Evolutionary conservation across 2,888 invertebrate genomes (phyloP).

Genomic region (Eupithecia dodoneata): DNA sequence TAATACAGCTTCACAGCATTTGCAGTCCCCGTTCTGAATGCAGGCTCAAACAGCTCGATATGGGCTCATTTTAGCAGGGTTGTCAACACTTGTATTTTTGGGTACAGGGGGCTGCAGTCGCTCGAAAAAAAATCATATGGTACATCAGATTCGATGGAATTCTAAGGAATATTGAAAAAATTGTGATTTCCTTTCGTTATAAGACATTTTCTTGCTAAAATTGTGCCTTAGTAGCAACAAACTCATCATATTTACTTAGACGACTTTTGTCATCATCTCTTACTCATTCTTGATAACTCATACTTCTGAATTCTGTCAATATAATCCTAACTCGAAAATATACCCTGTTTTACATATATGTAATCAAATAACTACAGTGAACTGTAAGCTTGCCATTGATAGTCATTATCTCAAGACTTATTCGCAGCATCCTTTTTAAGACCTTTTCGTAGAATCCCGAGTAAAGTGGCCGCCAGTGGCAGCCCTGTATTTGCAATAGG

Average conservation of each 20-base stretch:
- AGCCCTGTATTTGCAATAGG: constrained; percentile 29
- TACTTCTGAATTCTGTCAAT: neutral
- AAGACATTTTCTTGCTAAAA: neutral
- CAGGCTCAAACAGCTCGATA: constrained; percentile 6
- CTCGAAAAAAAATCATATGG: no score
- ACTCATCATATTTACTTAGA: neutral
- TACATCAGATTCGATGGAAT: neutral
- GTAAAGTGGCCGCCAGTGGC: neutral
- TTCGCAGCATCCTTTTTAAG: neutral
- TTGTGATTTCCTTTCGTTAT: no score
- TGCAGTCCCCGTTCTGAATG: constrained; percentile 16
- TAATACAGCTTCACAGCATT: constrained; percentile 36
- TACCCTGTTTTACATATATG: neutral
- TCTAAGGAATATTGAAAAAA: no score
- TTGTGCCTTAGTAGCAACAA: neutral
- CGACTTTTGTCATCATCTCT: neutral
- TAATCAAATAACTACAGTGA: neutral
- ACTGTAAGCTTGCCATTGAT: neutral
- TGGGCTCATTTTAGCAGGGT: constrained; percentile 4
- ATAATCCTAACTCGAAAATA: neutral
- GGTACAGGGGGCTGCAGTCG: neutral
- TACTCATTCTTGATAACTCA: no score
- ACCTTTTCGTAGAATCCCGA: neutral
- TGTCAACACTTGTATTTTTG: neutral
- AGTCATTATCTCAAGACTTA: neutral